phyloP scores from a whole-genome alignment of 2,113 vertebrate species.

The Alouatta palliata region DNA sequence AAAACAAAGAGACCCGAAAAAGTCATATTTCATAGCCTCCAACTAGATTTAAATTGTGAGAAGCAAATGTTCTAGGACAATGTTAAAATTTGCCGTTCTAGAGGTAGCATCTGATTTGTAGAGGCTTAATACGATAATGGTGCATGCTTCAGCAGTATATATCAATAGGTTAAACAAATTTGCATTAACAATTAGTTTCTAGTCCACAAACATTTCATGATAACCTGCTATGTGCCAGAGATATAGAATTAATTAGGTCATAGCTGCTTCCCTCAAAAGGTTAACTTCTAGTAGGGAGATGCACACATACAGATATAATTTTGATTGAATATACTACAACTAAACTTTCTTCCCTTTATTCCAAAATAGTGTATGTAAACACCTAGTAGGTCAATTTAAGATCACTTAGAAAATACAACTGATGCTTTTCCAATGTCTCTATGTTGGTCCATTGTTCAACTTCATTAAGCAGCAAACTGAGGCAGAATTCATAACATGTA shows the following conservation, averaged over 20 bases:
- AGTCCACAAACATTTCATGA: background rate
- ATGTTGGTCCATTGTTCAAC: background rate
- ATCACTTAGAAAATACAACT: background rate
- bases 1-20: background rate
- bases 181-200: conserved; percentile 43
- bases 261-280: background rate
- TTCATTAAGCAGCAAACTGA: background rate
- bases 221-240: background rate
- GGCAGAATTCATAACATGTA: background rate
- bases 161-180: conserved; percentile 32
- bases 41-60: conserved; percentile 17
- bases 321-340: background rate
- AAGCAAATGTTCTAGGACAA: conserved; percentile 50
- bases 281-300: background rate
- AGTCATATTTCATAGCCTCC: background rate
- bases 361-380: background rate
- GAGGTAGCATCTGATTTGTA: conserved; percentile 38
- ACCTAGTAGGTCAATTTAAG: background rate
- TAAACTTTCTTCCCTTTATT: background rate
- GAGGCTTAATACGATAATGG: conserved; percentile 34
- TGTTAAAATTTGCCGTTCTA: conserved; percentile 34
- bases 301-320: background rate
- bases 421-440: background rate
- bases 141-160: background rate
- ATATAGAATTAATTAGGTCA: background rate